Evolutionary conservation across 1,140 invertebrate species (phyloP).

Genomic region (Dendroctonus ponderosae): DNA sequence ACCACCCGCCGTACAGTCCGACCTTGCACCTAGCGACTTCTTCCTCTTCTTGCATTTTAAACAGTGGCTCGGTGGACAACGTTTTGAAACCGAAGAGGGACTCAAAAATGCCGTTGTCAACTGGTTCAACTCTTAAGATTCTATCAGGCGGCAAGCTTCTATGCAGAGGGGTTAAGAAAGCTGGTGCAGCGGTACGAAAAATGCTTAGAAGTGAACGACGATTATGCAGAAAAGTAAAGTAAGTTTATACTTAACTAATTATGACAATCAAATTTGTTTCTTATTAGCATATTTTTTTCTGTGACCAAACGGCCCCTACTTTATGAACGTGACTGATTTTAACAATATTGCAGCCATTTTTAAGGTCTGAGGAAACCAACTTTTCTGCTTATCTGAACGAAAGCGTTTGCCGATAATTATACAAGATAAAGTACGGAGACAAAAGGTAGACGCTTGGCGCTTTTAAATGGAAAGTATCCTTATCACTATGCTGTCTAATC

Average conservation of each 20-base stretch:
- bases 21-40: no score
- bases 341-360: neutral
- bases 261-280: no score
- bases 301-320: no score
- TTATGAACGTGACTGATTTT: no score
- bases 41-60: slow-evolving; percentile 24
- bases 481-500: neutral
- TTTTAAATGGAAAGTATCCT: neutral
- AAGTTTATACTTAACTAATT: no score
- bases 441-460: neutral
- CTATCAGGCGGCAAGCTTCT: slow-evolving; percentile 52
- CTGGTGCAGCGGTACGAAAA: slow-evolving; percentile 32
- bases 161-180: slow-evolving; percentile 50
- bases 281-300: no score
- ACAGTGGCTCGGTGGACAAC: slow-evolving; percentile 22
- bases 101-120: no score
- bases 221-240: slow-evolving; percentile 24
- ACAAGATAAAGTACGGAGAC: slow-evolving; percentile 1
- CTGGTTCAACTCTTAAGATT: no score
- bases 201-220: slow-evolving; percentile 22
- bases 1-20: neutral
- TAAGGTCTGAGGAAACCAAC: no score
- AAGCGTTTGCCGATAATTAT: no score
- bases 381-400: no score
- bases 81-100: slow-evolving; percentile 37